Conservation (phyloP, 2,888 invertebrate genomes). For the Melipona bicolor region DNA sequence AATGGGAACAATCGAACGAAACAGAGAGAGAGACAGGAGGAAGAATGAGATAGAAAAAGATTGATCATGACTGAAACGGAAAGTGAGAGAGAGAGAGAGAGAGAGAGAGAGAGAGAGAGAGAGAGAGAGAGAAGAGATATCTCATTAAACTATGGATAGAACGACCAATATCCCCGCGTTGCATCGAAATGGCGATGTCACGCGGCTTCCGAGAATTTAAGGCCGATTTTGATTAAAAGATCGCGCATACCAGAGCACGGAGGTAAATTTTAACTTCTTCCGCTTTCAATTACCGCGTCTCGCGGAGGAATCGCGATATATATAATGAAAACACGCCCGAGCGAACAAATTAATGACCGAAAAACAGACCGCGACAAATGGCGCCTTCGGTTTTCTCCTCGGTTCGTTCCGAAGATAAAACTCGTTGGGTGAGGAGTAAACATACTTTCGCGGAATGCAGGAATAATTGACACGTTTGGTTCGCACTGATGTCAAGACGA, state of each 20-base stretch:
- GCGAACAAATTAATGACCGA: slow-evolving; percentile 16
- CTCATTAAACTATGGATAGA: slow-evolving; percentile 12
- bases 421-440: neutral
- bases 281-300: slow-evolving; percentile 24
- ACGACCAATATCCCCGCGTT: slow-evolving; percentile 22
- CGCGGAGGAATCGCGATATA: slow-evolving; percentile 6
- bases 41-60: too few species aligned
- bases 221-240: slow-evolving; percentile 33
- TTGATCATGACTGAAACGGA: too few species aligned
- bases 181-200: neutral
- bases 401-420: neutral
- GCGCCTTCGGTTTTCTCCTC: neutral
- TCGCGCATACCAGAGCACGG: slow-evolving; percentile 5
- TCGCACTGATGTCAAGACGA: neutral
- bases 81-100: neutral
- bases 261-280: slow-evolving; percentile 21
- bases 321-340: neutral
- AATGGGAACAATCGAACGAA: too few species aligned
- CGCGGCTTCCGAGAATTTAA: slow-evolving; percentile 27
- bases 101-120: neutral
- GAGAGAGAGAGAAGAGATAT: neutral
- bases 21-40: too few species aligned
- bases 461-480: slow-evolving; percentile 11
- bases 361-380: neutral
- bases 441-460: neutral